Conservation (phyloP, 2,888 invertebrate species). For the Caenorhabditis drosophilae region DNA sequence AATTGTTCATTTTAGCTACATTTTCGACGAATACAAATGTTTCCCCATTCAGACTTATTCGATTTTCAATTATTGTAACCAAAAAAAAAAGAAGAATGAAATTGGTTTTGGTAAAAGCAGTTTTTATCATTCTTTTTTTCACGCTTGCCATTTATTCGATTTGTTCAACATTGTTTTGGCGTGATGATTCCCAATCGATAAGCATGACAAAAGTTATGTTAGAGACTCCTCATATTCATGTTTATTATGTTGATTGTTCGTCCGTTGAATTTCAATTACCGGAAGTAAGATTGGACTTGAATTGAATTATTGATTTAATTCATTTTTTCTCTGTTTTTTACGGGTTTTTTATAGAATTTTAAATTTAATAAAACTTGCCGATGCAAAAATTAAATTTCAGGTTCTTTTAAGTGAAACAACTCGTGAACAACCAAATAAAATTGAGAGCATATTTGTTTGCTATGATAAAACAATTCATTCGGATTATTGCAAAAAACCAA, state of each 20-base stretch:
- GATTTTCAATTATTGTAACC: too few species aligned
- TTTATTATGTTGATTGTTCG: neutral
- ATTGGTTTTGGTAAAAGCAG: neutral
- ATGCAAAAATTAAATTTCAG: too few species aligned
- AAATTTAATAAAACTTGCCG: too few species aligned
- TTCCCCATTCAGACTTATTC: neutral
- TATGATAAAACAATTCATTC: neutral
- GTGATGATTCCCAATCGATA: neutral
- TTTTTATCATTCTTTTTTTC: neutral
- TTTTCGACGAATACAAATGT: neutral
- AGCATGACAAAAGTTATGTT: neutral
- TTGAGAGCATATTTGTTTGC: neutral
- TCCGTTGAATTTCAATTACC: too few species aligned
- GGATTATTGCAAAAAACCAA: neutral
- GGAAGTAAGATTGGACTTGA: too few species aligned
- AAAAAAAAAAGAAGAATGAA: too few species aligned
- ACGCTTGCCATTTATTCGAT: neutral
- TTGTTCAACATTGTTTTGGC: neutral
- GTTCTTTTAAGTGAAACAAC: too few species aligned
- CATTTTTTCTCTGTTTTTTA: neutral
- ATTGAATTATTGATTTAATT: neutral
- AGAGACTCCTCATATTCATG: neutral
- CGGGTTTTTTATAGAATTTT: too few species aligned
- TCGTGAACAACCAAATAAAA: neutral
- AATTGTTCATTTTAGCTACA: neutral